Base-by-base conservation (phyloP, 2,797 vertebrate species). In the Anolis apletophallus region DNA sequence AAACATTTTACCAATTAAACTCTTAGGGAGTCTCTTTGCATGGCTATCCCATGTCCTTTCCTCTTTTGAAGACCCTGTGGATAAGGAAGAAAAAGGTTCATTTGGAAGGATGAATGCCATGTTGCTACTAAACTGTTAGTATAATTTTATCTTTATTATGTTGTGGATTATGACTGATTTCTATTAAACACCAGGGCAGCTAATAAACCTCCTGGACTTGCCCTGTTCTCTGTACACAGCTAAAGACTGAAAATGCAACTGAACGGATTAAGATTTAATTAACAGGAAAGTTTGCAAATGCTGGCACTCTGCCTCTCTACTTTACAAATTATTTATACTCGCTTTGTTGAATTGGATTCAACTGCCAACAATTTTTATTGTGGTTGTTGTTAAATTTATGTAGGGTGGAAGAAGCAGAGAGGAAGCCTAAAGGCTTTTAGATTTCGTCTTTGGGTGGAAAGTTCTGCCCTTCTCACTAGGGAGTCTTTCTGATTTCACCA, bases 61-160 rank as follows among this genome's bases (percentile, higher is more conserved):
- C 64, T 77, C 23, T 36, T 71, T 50, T 61, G 29, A 46, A 54
- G 34, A 67, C 16, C 46, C 26, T 54, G 76, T 19, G n/a, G 29
- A 19, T 26, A 17, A 84, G 32, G 50, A 73, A 72, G 75, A 50
- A 73, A 82, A 11, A 78, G 54, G 67, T 83, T 80, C 68, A 32
- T 72, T 79, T 83, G 64, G 40, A 16, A 80, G n/a, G 26, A 92
- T 88, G 91, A 93, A 93, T 92, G 92, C 93, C 90, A 89, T 93
- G 93, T 94, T 91, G 93, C 94, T 95, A 94, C 92, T 95, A 94
- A 94, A 91, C 88, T 93, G 94, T 95, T 95, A 95, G 93, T 93
- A 93, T 94, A 94, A 94, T 93, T 92, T 94, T 93, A 92, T 94
- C 91, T 93, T 93, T 91, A 93, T 95, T 91, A 91, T 91, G 92